Evolutionary conservation across 2,888 invertebrate species (phyloP).

Genomic region (Synanthedon tipuliformis): DNA sequence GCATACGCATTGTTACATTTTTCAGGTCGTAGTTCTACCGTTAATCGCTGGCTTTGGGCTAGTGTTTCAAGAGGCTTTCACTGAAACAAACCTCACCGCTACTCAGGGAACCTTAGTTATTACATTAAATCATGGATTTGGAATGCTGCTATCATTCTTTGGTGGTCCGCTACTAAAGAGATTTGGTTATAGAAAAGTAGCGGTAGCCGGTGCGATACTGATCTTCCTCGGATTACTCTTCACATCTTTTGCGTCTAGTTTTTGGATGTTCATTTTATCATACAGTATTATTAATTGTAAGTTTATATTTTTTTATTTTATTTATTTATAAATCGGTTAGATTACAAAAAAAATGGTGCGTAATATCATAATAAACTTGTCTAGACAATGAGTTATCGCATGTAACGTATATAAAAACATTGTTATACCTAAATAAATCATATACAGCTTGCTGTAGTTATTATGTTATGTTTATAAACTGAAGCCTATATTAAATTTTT

Average conservation of each 20-base stretch:
- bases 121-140: conserved; percentile 75
- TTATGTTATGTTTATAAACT: too few species aligned
- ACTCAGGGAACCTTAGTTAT: conserved; percentile 74
- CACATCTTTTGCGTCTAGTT: conserved; percentile 68
- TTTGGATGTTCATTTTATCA: conserved; percentile 71
- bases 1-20: too few species aligned
- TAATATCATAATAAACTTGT: not conserved
- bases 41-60: conserved; percentile 76
- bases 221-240: conserved; percentile 70
- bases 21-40: conserved; percentile 66
- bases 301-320: conserved; percentile 25
- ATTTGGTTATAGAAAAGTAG: conserved; percentile 75
- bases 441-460: too few species aligned
- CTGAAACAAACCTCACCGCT: conserved; percentile 65
- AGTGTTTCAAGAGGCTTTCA: conserved; percentile 74
- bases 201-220: conserved; percentile 65
- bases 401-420: not conserved
- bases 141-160: conserved; percentile 74
- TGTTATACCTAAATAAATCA: too few species aligned
- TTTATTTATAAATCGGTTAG: not conserved
- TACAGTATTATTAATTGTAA: conserved; percentile 79
- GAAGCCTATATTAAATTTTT: too few species aligned
- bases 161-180: conserved; percentile 73
- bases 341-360: not conserved
- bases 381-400: not conserved